Conservation (phyloP, 2,888 invertebrate species). For the Eristalis pertinax region DNA sequence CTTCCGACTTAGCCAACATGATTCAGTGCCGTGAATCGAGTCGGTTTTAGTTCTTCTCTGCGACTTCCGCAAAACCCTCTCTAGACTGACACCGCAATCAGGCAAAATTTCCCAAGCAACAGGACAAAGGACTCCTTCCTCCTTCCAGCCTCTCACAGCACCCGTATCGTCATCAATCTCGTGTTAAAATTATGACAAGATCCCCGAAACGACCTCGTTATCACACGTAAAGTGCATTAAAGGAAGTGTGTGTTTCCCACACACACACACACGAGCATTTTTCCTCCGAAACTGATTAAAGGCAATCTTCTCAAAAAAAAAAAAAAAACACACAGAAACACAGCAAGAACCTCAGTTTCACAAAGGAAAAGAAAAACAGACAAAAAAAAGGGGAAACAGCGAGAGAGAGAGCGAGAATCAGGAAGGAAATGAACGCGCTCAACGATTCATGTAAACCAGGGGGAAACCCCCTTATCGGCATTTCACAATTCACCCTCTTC, state of each 20-base stretch:
- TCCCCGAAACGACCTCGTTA: background rate
- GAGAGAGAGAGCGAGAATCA: conserved; percentile 30
- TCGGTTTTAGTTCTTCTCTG: too few species aligned
- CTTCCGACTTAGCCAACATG: too few species aligned
- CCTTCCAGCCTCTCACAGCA: background rate
- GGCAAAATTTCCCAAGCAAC: too few species aligned
- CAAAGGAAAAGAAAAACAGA: background rate
- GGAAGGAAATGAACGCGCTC: conserved; percentile 58
- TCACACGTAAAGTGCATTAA: background rate
- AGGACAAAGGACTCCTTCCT: background rate
- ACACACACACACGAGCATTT: background rate
- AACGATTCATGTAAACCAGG: conserved; percentile 31
- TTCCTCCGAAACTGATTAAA: background rate
- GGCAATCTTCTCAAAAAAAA: background rate
- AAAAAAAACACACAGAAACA: background rate
- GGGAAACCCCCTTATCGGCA: conserved; percentile 37
- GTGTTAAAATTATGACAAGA: background rate
- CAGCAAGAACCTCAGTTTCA: background rate
- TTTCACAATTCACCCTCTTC: conserved; percentile 21
- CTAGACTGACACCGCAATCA: too few species aligned
- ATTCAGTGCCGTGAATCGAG: too few species aligned
- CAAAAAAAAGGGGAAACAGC: conserved; percentile 6
- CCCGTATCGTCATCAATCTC: background rate
- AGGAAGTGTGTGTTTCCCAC: background rate
- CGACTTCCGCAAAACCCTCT: too few species aligned